Conservation (phyloP, 2,888 invertebrate genomes). For the Sympetrum striolatum region DNA sequence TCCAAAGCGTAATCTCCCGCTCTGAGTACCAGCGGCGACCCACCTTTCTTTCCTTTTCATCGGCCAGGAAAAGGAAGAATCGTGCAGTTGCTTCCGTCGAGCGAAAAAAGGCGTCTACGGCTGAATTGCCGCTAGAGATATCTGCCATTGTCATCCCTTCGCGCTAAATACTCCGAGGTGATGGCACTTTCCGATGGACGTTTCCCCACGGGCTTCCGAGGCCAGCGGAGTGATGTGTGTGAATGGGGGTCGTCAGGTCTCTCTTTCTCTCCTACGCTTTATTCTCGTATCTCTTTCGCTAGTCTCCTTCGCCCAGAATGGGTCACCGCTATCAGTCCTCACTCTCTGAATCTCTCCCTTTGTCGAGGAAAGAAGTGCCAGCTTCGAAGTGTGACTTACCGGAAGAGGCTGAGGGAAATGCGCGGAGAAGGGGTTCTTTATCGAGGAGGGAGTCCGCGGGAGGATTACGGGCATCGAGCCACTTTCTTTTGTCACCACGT, state of each 20-base stretch:
- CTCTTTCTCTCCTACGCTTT: background rate
- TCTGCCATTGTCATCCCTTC: background rate
- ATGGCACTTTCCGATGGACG: background rate
- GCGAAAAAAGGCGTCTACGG: background rate
- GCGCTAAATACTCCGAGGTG: background rate
- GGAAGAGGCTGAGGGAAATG: background rate
- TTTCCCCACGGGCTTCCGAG: background rate
- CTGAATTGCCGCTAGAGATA: background rate
- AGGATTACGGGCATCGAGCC: background rate
- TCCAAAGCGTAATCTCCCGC: background rate
- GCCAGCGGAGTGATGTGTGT: conserved; percentile 8
- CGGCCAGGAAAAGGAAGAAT: background rate
- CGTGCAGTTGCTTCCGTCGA: background rate
- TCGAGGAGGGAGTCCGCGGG: background rate
- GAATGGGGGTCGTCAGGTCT: conserved; percentile 24
- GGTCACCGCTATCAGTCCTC: background rate
- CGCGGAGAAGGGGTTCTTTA: background rate
- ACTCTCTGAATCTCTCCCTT: background rate
- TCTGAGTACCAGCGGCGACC: background rate
- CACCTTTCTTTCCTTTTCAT: background rate
- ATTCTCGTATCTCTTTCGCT: background rate
- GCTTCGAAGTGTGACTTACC: conserved; percentile 31
- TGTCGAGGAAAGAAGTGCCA: background rate
- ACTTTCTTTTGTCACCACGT: background rate
- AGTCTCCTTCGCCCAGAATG: background rate